A percentile compares a stretch with the other conserved stretches of the same genome.
These are phyloP conservation scores for Polypedilum pembai DNA, from an alignment of 1,140 invertebrate species.

Conservation along the genomic window DNA sequence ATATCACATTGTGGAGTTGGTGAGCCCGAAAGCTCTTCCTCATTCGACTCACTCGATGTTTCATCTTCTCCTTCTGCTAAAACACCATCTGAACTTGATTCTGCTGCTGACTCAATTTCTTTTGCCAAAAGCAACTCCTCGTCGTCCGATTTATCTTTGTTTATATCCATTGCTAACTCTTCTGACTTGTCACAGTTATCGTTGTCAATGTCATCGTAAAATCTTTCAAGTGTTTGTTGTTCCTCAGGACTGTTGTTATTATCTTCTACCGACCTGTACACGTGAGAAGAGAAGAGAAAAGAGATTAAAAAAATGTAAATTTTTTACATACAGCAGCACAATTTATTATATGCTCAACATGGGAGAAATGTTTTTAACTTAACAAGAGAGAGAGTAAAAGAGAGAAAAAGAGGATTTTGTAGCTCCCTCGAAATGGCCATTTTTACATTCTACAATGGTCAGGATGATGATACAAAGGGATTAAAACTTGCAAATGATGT, in stretches of 20 bases:
- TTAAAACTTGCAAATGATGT: constrained; percentile 23
- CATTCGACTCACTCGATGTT: constrained; percentile 39
- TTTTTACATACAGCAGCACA: not conserved
- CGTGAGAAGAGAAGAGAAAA: not conserved
- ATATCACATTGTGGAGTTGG: constrained; percentile 62
- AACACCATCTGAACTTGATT: constrained; percentile 41
- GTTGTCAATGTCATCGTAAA: constrained; percentile 15
- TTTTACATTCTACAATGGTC: not conserved
- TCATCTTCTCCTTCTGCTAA: constrained; percentile 43
- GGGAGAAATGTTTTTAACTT: no score
- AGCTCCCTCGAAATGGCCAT: not conserved
- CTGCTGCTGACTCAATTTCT: not conserved
- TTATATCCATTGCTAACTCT: constrained; percentile 15
- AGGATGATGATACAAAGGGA: not conserved
- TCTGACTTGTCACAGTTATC: not conserved
- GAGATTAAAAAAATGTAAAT: not conserved
- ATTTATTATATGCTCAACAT: no score
- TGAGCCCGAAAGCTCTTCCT: constrained; percentile 36
- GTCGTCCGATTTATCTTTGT: constrained; percentile 4
- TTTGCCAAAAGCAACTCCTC: constrained; percentile 13
- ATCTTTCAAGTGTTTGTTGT: not conserved
- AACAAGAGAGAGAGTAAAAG: no score
- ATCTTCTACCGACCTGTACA: not conserved
- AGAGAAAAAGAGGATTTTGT: not conserved
- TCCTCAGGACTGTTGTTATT: not conserved